Base-by-base conservation (phyloP, 2,888 invertebrate species). In the Neria commutata region DNA sequence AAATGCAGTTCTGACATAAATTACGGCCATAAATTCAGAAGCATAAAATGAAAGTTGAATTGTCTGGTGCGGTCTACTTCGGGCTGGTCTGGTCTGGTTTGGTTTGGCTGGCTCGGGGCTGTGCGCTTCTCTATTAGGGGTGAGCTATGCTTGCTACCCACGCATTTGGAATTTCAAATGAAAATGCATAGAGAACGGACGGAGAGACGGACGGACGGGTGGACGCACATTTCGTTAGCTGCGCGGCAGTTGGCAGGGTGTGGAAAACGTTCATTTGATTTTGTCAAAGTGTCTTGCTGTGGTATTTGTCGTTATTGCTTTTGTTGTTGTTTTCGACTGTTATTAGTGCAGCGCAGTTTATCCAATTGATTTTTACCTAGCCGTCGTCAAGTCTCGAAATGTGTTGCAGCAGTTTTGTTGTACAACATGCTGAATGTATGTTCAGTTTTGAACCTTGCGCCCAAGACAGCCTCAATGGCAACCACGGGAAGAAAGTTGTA, bases 11-110 rank as follows among this genome's bases (percentile, higher is more conserved):
- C 61, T 61, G 64, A 62, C 61, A 65, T 65, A 61, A 62, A 61
- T 65, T 65, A 65, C 62, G 54, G 53, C 57, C 50, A 65, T 61
- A 65, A 65, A 64, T 56, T 57, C 48, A 55, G 46, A 49, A 49
- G 45, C 54, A 60, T 45, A 42, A 45, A 45, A 55, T 37, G 34
- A 34, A n/a, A n/a, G n/a, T n/a, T n/a, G n/a, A n/a, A n/a, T n/a
- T n/a, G n/a, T n/a, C n/a, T n/a, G n/a, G n/a, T n/a, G n/a, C n/a
- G n/a, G n/a, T n/a, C n/a, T n/a, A n/a, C n/a, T n/a, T n/a, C n/a
- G n/a, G n/a, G n/a, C n/a, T n/a, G n/a, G n/a, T n/a, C n/a, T n/a
- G n/a, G n/a, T n/a, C n/a, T n/a, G n/a, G n/a, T n/a, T n/a, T n/a
- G n/a, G n/a, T n/a, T n/a, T n/a, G n/a, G n/a, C n/a, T n/a, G n/a